A percentile compares a stretch with the other conserved stretches of the same genome.
phyloP scores from a whole-genome alignment of 1,140 invertebrate species.

The Dysdera silvatica region DNA sequence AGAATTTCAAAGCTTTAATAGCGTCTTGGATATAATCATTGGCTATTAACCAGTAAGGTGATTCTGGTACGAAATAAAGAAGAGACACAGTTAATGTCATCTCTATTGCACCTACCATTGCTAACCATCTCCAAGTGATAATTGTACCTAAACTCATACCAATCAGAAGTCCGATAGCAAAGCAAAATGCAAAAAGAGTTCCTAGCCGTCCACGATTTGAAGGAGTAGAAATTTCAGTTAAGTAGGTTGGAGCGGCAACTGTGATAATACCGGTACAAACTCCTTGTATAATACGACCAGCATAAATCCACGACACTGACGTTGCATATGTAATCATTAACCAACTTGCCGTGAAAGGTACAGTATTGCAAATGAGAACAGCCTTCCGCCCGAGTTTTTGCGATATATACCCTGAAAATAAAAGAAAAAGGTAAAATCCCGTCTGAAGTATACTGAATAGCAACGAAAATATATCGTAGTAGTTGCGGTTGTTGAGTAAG shows the following conservation, averaged over 20 bases:
- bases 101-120: background rate
- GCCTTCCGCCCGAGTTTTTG: constrained; percentile 66
- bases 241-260: constrained; percentile 63
- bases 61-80: constrained; percentile 11
- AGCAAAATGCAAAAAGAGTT: constrained; percentile 68
- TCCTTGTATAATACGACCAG: constrained; percentile 57
- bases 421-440: no score
- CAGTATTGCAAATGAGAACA: constrained; percentile 58
- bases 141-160: constrained; percentile 35
- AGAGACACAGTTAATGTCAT: background rate
- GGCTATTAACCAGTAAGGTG: constrained; percentile 14
- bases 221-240: constrained; percentile 79
- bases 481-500: no score
- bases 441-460: no score
- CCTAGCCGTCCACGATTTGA: constrained; percentile 69
- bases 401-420: constrained; percentile 52
- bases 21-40: background rate
- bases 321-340: constrained; percentile 58
- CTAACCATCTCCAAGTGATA: constrained; percentile 5
- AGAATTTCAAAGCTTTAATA: constrained; percentile 1
- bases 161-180: constrained; percentile 65
- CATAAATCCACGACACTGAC: constrained; percentile 46
- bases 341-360: constrained; percentile 70
- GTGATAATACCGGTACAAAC: constrained; percentile 54
- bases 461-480: no score